Evolutionary conservation across 2,888 invertebrate species (phyloP), one percentile per base, ranked within the genome.

Genomic region (Rhamnusium bicolor): DNA sequence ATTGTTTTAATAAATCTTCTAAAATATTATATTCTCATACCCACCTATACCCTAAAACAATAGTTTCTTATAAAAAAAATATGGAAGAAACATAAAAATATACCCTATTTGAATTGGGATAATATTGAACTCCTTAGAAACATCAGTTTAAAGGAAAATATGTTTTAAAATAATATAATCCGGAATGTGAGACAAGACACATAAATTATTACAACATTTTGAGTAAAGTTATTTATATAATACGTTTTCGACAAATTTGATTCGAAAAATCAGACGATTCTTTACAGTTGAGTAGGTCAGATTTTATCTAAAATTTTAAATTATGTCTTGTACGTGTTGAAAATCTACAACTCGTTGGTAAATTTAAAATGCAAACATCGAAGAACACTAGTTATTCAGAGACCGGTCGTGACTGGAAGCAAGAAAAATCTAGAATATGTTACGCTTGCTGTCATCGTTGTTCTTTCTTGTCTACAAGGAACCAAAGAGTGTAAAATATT

Each of bases 351-450:
- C 69, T 62, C 68, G 60, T 47, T 58, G 63, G 71, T 63, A 72
- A 78, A 79, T 79, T 78, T 78, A 78, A 79, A 79, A 79, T 79
- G 78, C 79, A 78, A 78, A 78, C 77, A 77, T 71, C 75, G 77
- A 72, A 70, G 77, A 74, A 76, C 77, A 78, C 75, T 75, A 76
- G 73, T 76, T 74, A 74, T 79, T 72, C 78, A 74, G 74, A 74
- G 76, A 71, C 76, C 77, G 79, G 77, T 74, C 76, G 76, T 74
- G 76, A 77, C 79, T 76, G 67, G 58, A 58, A 71, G 76, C 69
- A 69, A 61, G 69, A 70, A 73, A 66, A 69, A 73, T 71, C 73
- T 69, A 67, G 70, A 69, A 76, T 63, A 72, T 72, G 70, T 70
- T 70, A 69, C 54, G 63, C 66, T 73, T 40, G 67, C 75, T 54